A percentile compares a stretch with the other conserved stretches of the same genome.
Evolutionary conservation across 2,888 invertebrate genomes (phyloP).

Genomic region (Pammene fasciana): DNA sequence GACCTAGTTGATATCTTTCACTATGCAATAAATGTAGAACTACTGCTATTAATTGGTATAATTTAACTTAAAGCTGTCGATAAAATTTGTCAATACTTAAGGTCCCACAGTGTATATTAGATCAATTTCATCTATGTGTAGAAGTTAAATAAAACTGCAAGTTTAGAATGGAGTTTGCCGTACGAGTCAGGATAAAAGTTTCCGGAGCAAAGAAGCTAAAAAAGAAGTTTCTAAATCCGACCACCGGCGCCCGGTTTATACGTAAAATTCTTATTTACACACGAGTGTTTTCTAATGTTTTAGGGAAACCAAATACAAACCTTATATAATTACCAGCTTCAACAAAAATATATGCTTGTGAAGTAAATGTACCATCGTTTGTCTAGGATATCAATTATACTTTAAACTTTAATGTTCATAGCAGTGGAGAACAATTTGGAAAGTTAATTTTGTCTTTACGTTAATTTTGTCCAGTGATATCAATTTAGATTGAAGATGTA

Average conservation of each 20-base stretch:
- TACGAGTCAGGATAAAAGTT: constrained; percentile 9
- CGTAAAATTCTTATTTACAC: not conserved
- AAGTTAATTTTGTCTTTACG: not conserved
- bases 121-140: not conserved
- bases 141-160: constrained; percentile 11
- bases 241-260: not conserved
- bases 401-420: too few relatives aligned
- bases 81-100: not conserved
- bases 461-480: too few relatives aligned
- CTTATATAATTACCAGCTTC: not conserved
- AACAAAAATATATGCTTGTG: not conserved
- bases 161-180: not conserved
- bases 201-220: not conserved
- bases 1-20: too few relatives aligned
- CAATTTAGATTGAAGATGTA: too few relatives aligned
- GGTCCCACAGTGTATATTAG: not conserved
- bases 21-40: too few relatives aligned
- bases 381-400: not conserved
- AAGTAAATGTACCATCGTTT: not conserved
- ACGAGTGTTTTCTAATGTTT: not conserved
- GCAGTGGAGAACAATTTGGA: not conserved
- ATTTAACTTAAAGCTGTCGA: not conserved
- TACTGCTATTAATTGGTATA: too few relatives aligned
- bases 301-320: not conserved
- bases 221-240: constrained; percentile 2